phyloP scores from a whole-genome alignment of 2,113 vertebrate species.

The Catharus fuscescens region DNA sequence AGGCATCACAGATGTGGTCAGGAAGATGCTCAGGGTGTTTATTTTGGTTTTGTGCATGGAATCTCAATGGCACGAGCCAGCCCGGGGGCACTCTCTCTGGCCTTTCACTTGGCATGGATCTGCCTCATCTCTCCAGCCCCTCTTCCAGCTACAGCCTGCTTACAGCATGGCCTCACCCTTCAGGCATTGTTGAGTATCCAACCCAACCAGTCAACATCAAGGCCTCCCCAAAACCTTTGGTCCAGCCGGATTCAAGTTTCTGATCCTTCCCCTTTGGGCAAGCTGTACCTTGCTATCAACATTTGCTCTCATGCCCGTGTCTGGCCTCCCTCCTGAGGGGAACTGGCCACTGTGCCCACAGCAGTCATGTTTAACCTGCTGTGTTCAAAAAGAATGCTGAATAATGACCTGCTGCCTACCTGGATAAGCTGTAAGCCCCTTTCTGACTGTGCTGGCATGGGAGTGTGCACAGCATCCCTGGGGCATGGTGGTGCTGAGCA shows the following conservation, averaged over 20 bases:
- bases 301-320: rapidly evolving
- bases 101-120: neutral
- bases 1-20: neutral
- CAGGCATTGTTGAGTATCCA: neutral
- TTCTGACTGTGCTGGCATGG: neutral
- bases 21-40: neutral
- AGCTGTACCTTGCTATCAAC: neutral
- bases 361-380: neutral
- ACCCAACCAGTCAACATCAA: neutral
- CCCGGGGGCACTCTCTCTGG: neutral
- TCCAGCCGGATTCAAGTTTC: neutral
- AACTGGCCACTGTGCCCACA: neutral
- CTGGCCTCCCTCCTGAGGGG: rapidly evolving
- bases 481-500: neutral
- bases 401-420: neutral
- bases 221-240: neutral
- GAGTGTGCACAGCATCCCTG: neutral
- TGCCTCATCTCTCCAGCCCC: neutral
- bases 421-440: rapidly evolving
- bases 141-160: neutral
- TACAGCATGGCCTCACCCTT: neutral
- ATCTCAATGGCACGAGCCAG: neutral
- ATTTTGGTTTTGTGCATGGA: neutral
- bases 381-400: neutral
- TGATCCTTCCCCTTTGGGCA: neutral